These are phyloP conservation scores for Plagiodera versicolora DNA, from an alignment of 2,888 invertebrate species.

Conservation along the genomic window DNA sequence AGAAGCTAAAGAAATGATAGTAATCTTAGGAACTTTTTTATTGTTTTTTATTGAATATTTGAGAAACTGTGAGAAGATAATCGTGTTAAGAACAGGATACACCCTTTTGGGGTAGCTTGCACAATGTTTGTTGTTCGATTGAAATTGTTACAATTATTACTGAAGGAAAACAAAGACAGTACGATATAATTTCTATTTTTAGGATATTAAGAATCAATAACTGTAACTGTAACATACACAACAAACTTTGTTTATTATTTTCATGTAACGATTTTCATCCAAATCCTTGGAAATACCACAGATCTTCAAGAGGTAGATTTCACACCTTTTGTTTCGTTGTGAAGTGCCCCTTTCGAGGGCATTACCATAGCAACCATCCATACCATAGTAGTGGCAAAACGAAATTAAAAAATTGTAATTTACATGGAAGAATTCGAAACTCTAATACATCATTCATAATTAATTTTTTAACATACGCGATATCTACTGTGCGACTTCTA, in stretches of 20 bases:
- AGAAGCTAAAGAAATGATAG: conserved; percentile 43
- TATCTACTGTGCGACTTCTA: too few species aligned
- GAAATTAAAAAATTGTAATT: too few species aligned
- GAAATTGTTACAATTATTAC: conserved; percentile 32
- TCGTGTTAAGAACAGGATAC: conserved; percentile 15
- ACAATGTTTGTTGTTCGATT: conserved; percentile 36
- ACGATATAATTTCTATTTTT: conserved; percentile 33
- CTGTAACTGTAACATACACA: conserved; percentile 17
- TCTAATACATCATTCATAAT: too few species aligned
- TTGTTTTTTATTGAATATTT: conserved; percentile 19
- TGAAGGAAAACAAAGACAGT: conserved; percentile 28
- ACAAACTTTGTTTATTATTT: conserved; percentile 33
- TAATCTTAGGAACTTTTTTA: conserved; percentile 16
- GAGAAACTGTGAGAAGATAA: conserved; percentile 13
- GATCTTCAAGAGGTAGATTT: too few species aligned
- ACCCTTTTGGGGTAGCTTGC: conserved; percentile 31
- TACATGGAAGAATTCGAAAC: too few species aligned
- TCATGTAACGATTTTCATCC: not conserved
- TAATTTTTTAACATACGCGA: too few species aligned
- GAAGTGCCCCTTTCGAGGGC: too few species aligned
- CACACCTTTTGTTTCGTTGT: too few species aligned
- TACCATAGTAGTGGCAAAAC: too few species aligned
- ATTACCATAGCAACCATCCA: too few species aligned
- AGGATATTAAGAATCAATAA: conserved; percentile 25
- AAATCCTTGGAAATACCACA: too few species aligned